Base-by-base conservation (phyloP, 2,113 vertebrate species). In the Camelus dromedarius region DNA sequence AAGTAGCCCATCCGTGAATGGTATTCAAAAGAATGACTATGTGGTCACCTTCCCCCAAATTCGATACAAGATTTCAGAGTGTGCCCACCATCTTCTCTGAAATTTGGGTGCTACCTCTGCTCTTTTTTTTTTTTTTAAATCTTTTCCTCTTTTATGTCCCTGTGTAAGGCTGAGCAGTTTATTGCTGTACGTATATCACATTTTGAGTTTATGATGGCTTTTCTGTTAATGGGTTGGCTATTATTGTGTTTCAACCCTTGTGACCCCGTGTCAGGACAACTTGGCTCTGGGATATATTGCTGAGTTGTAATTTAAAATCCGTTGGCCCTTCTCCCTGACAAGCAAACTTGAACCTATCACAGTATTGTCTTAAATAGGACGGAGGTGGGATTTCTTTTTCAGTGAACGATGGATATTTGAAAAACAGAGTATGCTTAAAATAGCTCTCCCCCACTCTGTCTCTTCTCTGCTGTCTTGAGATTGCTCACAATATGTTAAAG, bases 131-230 rank as follows among this genome's bases (percentile, higher is more conserved):
- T 60, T 58, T 3, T 73, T 95, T 79, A 81, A 48, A 75, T 82
- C 50, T 20, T 92, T 54, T 81, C 28, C 8, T 50, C 35, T 48
- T 56, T 77, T 88, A 22, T 85, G 66, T 81, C 88, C 90, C 93
- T 91, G 80, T 90, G 52, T 48, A 64, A 83, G 69, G 56, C 19
- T 80, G 38, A 91, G 28, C 35, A 48, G 22, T 93, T 96, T 72
- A 84, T 77, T 95, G 87, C 75, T 76, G 13, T 72, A 22, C 12
- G 42, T 90, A 50, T 11, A 72, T 95, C 92, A 87, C 60, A 95
- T 91, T 97, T 89, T 75, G 60, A 88, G 54, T 90, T 92, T 95
- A 22, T 77, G 94, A 73, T 73, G 50, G 52, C 46, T 89, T 96
- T 96, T 93, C 66, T 54, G 3, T 82, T 96, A 81, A 93, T 54